Evolutionary conservation across 2,888 invertebrate species (phyloP), one percentile per base, ranked within the genome.

Genomic region (Dioctria rufipes): DNA sequence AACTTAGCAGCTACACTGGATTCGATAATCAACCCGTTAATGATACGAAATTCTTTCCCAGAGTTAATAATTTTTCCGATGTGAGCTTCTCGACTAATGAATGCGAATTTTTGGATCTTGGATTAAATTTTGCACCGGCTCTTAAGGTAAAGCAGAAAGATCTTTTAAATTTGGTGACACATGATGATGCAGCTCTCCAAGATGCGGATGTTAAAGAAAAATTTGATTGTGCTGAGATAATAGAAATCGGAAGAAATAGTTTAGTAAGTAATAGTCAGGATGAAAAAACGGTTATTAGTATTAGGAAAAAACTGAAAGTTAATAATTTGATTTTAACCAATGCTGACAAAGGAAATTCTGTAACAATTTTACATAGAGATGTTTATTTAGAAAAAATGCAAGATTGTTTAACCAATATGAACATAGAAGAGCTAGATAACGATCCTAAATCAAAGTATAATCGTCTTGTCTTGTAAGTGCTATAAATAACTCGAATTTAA

Each of bases 331-430:
- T 54, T 11, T 54, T 54, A 54, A 54, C 54, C 11, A 11, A 54
- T 1, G 6, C 54, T 4, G 54, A 54, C 11, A 54, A 54, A 54
- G 54, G 54, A 4, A 54, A 54, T 54, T 54, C 54, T 11, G 11
- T 54, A 54, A 54, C 54, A 11, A 54, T 54, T 54, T 54, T 54
- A 54, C 6, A n/a, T 54, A 54, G n/a, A n/a, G 54, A 54, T 54
- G 11, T 11, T 11, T 54, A 54, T 3, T 54, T n/a, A 54, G 54
- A 54, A 11, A 54, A 54, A 54, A n/a, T 54, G 54, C 54, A 54
- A 54, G 54, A 1, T 11, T 54, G 0, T 54, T n/a, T 11, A 54
- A 11, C 6, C 0, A 54, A 11, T n/a, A 3, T 54, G 54, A 54
- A 54, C 3, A n/a, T 54, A 11, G 54, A 54, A 54, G 54, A 54